These are phyloP conservation scores for Anagyrus pseudococci DNA, from an alignment of 2,888 invertebrate species.

Conservation along the genomic window DNA sequence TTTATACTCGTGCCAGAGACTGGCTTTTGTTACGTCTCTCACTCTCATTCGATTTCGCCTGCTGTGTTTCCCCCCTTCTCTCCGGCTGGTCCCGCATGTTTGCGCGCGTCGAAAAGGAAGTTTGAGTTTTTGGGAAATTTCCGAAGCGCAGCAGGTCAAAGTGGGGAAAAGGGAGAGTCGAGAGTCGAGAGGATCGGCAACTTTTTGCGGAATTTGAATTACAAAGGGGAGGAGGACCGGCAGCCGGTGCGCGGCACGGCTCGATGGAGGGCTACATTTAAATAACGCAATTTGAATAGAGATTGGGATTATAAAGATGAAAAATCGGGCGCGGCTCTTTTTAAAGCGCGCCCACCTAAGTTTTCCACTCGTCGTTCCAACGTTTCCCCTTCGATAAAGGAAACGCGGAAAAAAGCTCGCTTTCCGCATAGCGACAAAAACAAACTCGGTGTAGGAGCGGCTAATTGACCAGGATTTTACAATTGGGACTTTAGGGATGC, in stretches of 20 bases:
- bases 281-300: constrained; percentile 40
- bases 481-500: no score
- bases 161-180: constrained; percentile 23
- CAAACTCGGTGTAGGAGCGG: no score
- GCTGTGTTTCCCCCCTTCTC: not conserved
- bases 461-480: no score
- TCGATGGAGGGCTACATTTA: constrained; percentile 22
- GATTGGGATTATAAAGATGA: constrained; percentile 36
- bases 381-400: constrained; percentile 7
- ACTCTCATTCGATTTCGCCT: constrained; percentile 24
- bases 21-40: constrained; percentile 15
- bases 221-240: constrained; percentile 30
- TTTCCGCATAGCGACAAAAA: no score
- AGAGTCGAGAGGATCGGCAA: constrained; percentile 28
- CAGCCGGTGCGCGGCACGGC: not conserved
- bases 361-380: not conserved
- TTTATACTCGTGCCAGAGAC: constrained; percentile 9
- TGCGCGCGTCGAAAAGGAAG: constrained; percentile 25
- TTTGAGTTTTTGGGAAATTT: no score
- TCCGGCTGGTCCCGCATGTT: not conserved
- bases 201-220: constrained; percentile 31
- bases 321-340: constrained; percentile 12
- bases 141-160: no score
- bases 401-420: not conserved
- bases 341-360: constrained; percentile 9